A percentile compares a stretch with the other conserved stretches of the same genome.
Evolutionary conservation across 2,113 vertebrate species (phyloP).

Genomic region (Psittacula cyanocephala): DNA sequence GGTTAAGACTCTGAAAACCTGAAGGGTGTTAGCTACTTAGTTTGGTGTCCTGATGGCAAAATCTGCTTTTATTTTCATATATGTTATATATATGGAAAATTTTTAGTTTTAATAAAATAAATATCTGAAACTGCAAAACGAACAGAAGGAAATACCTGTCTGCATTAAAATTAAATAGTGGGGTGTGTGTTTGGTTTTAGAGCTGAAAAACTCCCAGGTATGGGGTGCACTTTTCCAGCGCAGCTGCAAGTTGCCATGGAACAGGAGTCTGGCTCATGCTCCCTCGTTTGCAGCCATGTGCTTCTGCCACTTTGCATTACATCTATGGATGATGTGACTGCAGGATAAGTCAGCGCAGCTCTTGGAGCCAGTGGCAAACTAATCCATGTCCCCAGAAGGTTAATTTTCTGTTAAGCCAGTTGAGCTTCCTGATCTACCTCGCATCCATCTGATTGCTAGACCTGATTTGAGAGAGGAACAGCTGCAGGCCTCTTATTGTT

Average conservation of each 20-base stretch:
- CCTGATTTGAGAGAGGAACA: not conserved
- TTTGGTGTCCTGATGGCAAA: not conserved
- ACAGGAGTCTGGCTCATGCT: not conserved
- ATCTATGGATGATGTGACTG: not conserved
- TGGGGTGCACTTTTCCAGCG: not conserved
- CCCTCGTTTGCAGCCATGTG: not conserved
- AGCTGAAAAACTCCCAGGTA: not conserved
- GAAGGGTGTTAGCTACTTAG: not conserved
- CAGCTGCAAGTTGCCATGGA: not conserved
- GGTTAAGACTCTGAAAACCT: not conserved
- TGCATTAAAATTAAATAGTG: not conserved
- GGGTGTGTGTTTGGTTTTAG: not conserved
- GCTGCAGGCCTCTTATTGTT: not conserved
- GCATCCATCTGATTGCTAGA: not conserved
- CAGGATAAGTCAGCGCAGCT: not conserved
- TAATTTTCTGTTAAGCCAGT: constrained; percentile 4
- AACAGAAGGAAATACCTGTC: not conserved
- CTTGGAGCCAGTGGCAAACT: not conserved
- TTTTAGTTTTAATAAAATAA: not conserved
- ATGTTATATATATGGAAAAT: not conserved
- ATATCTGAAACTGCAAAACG: not conserved
- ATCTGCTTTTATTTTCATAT: not conserved
- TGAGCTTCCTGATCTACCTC: constrained; percentile 30
- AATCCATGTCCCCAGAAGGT: not conserved
- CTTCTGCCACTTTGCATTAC: not conserved